These are phyloP conservation scores for Drosophila lacicola DNA, from an alignment of 2,888 invertebrate species.

Conservation along the genomic window DNA sequence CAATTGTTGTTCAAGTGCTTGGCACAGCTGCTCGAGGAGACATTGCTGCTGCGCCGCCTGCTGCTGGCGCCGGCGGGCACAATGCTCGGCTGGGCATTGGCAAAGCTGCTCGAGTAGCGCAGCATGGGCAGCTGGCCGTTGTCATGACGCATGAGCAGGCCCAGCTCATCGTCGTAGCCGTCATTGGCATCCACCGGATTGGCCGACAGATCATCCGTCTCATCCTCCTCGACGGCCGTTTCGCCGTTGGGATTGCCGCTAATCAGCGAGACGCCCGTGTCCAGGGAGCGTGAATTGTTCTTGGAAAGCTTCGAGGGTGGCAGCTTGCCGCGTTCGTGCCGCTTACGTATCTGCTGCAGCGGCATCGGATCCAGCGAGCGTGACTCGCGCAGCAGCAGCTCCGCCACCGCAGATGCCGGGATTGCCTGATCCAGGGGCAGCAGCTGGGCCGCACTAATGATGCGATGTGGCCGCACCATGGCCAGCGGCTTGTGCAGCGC, in stretches of 20 bases:
- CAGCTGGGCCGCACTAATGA: constrained; percentile 85
- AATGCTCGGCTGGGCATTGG: constrained; percentile 65
- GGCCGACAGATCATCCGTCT: constrained; percentile 53
- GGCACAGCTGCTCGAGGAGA: constrained; percentile 53
- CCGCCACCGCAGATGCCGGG: constrained; percentile 30
- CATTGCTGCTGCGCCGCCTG: constrained; percentile 67
- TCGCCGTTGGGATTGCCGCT: constrained; percentile 77
- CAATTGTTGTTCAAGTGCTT: constrained; percentile 85
- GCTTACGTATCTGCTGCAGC: constrained; percentile 76
- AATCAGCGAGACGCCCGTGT: constrained; percentile 79
- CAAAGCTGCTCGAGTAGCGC: constrained; percentile 63
- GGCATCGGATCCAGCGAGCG: constrained; percentile 89
- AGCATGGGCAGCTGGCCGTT: constrained; percentile 74
- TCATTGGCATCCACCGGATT: constrained; percentile 72
- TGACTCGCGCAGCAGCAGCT: constrained; percentile 86
- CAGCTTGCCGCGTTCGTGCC: constrained; percentile 74
- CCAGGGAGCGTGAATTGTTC: constrained; percentile 84
- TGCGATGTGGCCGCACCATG: constrained; percentile 85
- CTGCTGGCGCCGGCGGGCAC: constrained; percentile 64
- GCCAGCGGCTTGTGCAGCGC: constrained; percentile 83
- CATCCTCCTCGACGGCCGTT: constrained; percentile 34
- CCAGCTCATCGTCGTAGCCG: constrained; percentile 78
- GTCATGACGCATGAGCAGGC: constrained; percentile 79
- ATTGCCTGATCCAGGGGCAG: constrained; percentile 23
- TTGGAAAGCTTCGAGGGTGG: constrained; percentile 83